These are phyloP conservation scores for Brachionus rubens DNA, from an alignment of 1,140 invertebrate species.

Conservation along the genomic window DNA sequence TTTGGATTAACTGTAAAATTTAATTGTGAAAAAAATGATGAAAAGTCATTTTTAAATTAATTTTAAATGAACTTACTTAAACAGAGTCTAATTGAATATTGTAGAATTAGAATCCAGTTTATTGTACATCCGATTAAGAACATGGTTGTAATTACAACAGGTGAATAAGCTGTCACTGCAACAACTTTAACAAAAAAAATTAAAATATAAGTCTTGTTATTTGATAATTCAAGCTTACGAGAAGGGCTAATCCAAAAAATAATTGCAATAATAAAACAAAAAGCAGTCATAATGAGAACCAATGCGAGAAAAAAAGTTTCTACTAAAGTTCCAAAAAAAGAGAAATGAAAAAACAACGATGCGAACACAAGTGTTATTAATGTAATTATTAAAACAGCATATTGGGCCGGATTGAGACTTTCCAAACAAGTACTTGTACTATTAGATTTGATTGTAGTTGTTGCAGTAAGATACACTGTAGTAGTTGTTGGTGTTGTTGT, in stretches of 20 bases:
- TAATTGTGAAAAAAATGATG: too few relatives aligned
- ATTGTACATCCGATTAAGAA: not conserved
- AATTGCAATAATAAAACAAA: conserved; percentile 30
- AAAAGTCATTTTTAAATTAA: too few relatives aligned
- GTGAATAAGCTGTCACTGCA: not conserved
- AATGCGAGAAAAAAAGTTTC: conserved; percentile 44
- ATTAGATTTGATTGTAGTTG: not conserved
- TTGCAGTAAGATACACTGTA: not conserved
- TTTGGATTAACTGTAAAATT: too few relatives aligned
- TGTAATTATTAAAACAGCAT: conserved; percentile 22
- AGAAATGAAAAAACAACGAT: conserved; percentile 41
- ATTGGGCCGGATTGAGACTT: conserved; percentile 28
- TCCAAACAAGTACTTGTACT: conserved; percentile 6
- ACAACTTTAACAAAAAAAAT: conserved; percentile 13
- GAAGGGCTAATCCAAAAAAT: conserved; percentile 39
- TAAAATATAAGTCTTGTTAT: not conserved
- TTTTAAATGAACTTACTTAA: conserved; percentile 31
- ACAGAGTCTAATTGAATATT: conserved; percentile 14
- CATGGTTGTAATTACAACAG: not conserved
- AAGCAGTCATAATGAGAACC: conserved; percentile 15
- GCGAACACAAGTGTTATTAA: conserved; percentile 15
- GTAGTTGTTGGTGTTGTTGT: conserved; percentile 17
- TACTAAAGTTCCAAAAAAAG: conserved; percentile 21
- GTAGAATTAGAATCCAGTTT: conserved; percentile 36
- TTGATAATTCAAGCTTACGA: not conserved